Percentiles rank a stretch among this genome's conserved stretches.
These are phyloP conservation scores for Zaprionus ornatus DNA, from an alignment of 1,140 invertebrate species.

Conservation along the genomic window DNA sequence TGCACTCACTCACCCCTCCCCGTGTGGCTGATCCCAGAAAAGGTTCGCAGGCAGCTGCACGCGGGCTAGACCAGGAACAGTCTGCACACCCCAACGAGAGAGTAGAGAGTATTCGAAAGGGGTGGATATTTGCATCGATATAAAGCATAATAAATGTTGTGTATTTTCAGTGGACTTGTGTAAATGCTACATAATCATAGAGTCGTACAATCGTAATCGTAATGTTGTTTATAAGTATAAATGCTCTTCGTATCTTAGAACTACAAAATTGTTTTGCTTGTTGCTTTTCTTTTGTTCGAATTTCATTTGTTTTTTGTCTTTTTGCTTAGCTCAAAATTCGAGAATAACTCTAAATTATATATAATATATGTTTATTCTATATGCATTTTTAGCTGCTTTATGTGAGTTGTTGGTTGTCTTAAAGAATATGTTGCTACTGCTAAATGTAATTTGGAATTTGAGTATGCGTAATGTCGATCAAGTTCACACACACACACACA, in stretches of 20 bases:
- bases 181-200: conserved; percentile 17
- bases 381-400: conserved; percentile 11
- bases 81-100: conserved; percentile 13
- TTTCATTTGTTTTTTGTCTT: conserved; percentile 36
- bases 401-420: conserved; percentile 16
- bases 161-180: conserved; percentile 60
- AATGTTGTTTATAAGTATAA: conserved; percentile 38
- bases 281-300: conserved; percentile 21
- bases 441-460: conserved; percentile 69
- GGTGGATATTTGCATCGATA: conserved; percentile 24
- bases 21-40: conserved; percentile 23
- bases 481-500: conserved; percentile 32
- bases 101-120: background rate
- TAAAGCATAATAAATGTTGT: conserved; percentile 26
- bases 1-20: conserved; percentile 18
- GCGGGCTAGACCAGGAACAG: background rate
- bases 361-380: conserved; percentile 18
- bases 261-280: conserved; percentile 15
- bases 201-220: conserved; percentile 1
- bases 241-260: conserved; percentile 31
- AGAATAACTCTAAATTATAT: conserved; percentile 31
- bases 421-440: conserved; percentile 33
- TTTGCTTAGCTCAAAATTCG: conserved; percentile 40
- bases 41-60: conserved; percentile 39
- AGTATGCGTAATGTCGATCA: conserved; percentile 45